Percentiles rank a stretch among this genome's conserved stretches.
These are phyloP conservation scores for Diadumene lineata DNA, from an alignment of 92 coral and sea anemone genomes.

Conservation along the genomic window DNA sequence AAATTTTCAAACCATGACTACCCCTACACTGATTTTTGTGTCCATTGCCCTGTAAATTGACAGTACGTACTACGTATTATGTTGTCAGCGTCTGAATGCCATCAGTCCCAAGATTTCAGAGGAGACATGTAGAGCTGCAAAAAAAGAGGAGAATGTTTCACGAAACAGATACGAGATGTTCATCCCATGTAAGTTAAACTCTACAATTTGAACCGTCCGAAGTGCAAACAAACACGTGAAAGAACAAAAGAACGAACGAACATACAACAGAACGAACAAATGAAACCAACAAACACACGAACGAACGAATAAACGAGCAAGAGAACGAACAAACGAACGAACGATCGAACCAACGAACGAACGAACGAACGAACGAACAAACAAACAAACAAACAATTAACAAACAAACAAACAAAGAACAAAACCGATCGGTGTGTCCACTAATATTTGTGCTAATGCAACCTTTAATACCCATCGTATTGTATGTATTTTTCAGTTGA, in stretches of 20 bases:
- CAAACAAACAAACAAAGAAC: too few relatives aligned
- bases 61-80: too few relatives aligned
- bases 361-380: too few relatives aligned
- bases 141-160: slow-evolving; percentile 38
- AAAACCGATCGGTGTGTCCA: too few relatives aligned
- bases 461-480: too few relatives aligned
- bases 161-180: slow-evolving; percentile 51
- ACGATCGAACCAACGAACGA: too few relatives aligned
- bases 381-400: too few relatives aligned
- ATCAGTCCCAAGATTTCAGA: slow-evolving; percentile 12
- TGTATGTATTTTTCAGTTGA: slow-evolving; percentile 39
- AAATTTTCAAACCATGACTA: too few relatives aligned
- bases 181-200: slow-evolving; percentile 45
- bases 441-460: too few relatives aligned
- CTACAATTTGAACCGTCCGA: neutral
- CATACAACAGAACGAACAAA: neutral
- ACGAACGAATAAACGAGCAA: neutral
- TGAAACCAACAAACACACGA: neutral
- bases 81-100: slow-evolving; percentile 25
- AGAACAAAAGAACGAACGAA: too few relatives aligned
- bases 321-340: neutral
- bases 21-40: too few relatives aligned
- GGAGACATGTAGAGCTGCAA: slow-evolving; percentile 34
- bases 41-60: too few relatives aligned
- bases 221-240: neutral